Evolutionary conservation across 1,140 invertebrate species (phyloP).

Genomic region (Trichogramma pretiosum): DNA sequence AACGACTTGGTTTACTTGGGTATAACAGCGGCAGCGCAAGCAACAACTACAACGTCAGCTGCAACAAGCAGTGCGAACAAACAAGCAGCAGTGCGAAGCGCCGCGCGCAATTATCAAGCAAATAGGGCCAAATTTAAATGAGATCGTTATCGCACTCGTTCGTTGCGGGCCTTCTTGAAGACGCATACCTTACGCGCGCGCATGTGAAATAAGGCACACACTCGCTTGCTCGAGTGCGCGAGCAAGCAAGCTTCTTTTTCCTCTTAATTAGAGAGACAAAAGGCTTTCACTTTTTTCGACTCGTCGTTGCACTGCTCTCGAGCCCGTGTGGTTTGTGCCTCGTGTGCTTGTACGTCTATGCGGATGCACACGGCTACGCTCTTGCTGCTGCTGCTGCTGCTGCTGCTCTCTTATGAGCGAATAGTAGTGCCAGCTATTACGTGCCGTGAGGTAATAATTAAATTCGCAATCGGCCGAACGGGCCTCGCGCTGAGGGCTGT

Average conservation of each 20-base stretch:
- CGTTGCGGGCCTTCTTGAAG: background rate
- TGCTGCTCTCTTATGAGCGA: background rate
- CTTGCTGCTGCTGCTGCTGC: background rate
- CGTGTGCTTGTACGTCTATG: no score
- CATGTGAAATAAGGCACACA: no score
- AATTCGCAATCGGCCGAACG: no score
- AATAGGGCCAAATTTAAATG: slow-evolving; percentile 22
- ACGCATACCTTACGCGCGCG: slow-evolving; percentile 6
- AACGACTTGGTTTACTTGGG: no score
- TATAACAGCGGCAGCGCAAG: no score
- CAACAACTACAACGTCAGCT: no score
- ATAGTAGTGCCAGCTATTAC: no score
- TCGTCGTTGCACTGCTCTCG: background rate
- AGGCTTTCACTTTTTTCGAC: slow-evolving; percentile 24
- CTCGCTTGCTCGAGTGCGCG: background rate
- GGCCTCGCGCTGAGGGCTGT: no score
- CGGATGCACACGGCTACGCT: background rate
- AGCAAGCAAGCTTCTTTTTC: background rate
- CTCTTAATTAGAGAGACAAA: slow-evolving; percentile 27
- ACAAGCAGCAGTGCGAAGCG: no score
- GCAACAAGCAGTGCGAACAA: no score
- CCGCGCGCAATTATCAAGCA: slow-evolving; percentile 21
- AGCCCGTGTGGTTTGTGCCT: background rate
- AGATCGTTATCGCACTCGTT: no score
- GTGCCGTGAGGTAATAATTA: no score